Evolutionary conservation across 2,797 vertebrate genomes (phyloP).

Genomic region (Sebastes minor): DNA sequence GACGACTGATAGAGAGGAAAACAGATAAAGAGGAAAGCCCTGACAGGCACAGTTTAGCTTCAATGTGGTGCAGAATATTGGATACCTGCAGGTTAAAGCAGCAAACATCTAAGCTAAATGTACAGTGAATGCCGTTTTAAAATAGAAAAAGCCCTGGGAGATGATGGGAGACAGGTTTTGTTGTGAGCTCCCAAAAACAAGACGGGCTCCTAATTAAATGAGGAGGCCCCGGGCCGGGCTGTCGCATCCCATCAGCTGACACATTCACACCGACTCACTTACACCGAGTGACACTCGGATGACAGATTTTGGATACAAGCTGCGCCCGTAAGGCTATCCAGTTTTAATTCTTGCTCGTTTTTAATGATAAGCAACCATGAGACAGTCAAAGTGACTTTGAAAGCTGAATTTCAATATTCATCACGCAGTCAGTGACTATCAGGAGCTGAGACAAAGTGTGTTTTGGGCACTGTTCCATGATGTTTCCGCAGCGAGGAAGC

Average conservation of each 20-base stretch:
- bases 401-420: slow-evolving; percentile 45
- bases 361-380: slow-evolving; percentile 12
- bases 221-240: slow-evolving; percentile 48
- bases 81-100: slow-evolving; percentile 11
- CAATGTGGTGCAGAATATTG: not conserved
- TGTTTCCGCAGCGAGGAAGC: slow-evolving; percentile 59
- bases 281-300: slow-evolving; percentile 41
- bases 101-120: slow-evolving; percentile 14
- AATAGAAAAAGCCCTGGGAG: slow-evolving; percentile 28
- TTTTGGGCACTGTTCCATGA: slow-evolving; percentile 59
- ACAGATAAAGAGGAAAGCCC: not conserved
- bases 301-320: slow-evolving; percentile 53
- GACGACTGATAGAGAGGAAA: not conserved
- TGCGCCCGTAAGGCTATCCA: slow-evolving; percentile 10
- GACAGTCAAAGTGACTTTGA: slow-evolving; percentile 57
- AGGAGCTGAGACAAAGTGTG: slow-evolving; percentile 49
- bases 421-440: slow-evolving; percentile 32
- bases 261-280: slow-evolving; percentile 36
- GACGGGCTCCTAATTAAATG: slow-evolving; percentile 57
- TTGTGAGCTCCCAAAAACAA: slow-evolving; percentile 42
- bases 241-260: slow-evolving; percentile 55
- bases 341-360: slow-evolving; percentile 26
- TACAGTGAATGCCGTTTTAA: slow-evolving; percentile 24
- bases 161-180: slow-evolving; percentile 31
- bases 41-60: slow-evolving; percentile 9